Conservation (phyloP, 2,797 vertebrate species). For the Clarias laeviceps region DNA sequence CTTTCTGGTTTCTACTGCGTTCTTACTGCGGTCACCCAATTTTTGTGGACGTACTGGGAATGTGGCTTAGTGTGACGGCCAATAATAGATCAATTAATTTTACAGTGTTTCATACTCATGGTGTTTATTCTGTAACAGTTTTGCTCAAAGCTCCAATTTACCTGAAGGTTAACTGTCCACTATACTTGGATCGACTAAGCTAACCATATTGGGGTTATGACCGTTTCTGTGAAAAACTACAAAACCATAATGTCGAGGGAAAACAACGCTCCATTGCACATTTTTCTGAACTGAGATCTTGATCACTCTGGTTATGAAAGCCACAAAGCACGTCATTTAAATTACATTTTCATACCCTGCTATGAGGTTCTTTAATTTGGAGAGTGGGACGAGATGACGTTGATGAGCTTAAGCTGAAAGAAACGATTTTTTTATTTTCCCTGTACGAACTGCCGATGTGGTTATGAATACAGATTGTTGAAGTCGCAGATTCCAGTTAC, state of each 20-base stretch:
- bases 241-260: neutral
- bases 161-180: neutral
- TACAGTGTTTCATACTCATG: neutral
- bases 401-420: slow-evolving; percentile 17
- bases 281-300: slow-evolving; percentile 44
- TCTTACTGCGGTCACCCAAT: too few species aligned
- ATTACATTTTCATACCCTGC: slow-evolving; percentile 27
- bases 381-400: neutral
- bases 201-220: neutral
- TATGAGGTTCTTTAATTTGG: slow-evolving; percentile 12
- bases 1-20: too few species aligned
- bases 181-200: neutral
- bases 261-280: slow-evolving; percentile 16
- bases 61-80: too few species aligned
- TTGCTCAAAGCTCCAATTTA: neutral
- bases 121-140: neutral
- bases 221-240: slow-evolving; percentile 10
- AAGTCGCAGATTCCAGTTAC: slow-evolving; percentile 33
- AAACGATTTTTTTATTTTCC: slow-evolving; percentile 14
- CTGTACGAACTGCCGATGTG: slow-evolving; percentile 19
- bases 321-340: slow-evolving; percentile 19
- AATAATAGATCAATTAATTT: neutral
- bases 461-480: slow-evolving; percentile 30
- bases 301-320: slow-evolving; percentile 34
- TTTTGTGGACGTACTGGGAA: too few species aligned